Conservation (phyloP, 2,113 vertebrate genomes). For the Pseudorhombus dupliciocellatus region DNA sequence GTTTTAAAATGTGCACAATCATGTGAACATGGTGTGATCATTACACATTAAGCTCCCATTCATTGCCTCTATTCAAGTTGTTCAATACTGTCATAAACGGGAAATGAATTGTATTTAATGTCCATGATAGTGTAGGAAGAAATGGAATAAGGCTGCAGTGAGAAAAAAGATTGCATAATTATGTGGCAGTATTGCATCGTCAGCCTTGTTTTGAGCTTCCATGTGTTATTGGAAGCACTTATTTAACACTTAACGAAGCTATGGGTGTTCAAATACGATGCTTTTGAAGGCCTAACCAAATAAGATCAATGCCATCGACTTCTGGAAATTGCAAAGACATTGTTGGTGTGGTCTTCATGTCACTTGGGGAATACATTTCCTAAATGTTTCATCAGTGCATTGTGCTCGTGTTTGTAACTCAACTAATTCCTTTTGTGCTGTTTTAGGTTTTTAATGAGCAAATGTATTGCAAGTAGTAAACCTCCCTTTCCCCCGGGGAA, state of each 20-base stretch:
- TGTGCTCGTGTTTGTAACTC: not conserved
- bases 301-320: not conserved
- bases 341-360: not conserved
- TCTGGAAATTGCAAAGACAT: conserved; percentile 10
- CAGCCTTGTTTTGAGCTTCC: conserved; percentile 10
- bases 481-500: not conserved
- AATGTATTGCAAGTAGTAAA: not conserved
- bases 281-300: not conserved
- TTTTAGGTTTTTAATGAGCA: not conserved
- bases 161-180: conserved; percentile 21
- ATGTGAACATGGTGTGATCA: conserved; percentile 22
- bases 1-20: conserved; percentile 15
- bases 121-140: conserved; percentile 38
- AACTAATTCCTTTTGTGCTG: conserved; percentile 1
- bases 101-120: conserved; percentile 41
- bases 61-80: conserved; percentile 12
- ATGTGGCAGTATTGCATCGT: conserved; percentile 3
- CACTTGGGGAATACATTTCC: not conserved
- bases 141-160: conserved; percentile 5
- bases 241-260: not conserved
- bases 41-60: conserved; percentile 34
- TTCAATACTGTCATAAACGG: conserved; percentile 48
- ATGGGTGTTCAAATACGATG: not conserved
- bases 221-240: conserved; percentile 22
- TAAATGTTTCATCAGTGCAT: not conserved